These are phyloP conservation scores for Etheostoma nigrum DNA, from an alignment of 2,797 vertebrate genomes.

Conservation along the genomic window DNA sequence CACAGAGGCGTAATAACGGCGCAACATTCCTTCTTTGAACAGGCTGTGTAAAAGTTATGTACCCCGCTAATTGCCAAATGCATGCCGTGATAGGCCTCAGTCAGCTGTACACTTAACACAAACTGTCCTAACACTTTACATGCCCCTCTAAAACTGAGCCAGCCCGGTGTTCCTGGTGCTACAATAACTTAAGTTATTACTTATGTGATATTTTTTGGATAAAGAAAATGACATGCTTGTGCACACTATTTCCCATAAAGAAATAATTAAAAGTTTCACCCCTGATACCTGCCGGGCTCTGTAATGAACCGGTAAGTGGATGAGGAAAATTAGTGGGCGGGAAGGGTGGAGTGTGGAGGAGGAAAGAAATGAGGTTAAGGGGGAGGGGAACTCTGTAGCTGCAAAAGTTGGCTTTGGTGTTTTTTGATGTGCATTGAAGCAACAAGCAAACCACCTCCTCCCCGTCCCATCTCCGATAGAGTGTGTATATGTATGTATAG, in stretches of 20 bases:
- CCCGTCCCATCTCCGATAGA: slow-evolving; percentile 16
- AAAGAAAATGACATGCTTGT: not conserved
- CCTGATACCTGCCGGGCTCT: slow-evolving; percentile 22
- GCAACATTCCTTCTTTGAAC: too few species aligned
- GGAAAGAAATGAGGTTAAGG: slow-evolving; percentile 40
- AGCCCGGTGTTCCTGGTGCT: not conserved
- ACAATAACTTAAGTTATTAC: too few species aligned
- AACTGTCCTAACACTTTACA: not conserved
- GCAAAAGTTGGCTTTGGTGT: slow-evolving; percentile 43
- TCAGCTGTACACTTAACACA: not conserved
- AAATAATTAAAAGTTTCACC: slow-evolving; percentile 26
- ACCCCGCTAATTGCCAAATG: not conserved
- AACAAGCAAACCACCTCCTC: slow-evolving; percentile 45
- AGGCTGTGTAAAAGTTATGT: not conserved
- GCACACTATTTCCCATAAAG: slow-evolving; percentile 1
- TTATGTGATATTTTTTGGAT: slow-evolving; percentile 19
- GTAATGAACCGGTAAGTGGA: slow-evolving; percentile 38
- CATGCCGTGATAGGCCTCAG: not conserved
- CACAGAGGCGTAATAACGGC: too few species aligned
- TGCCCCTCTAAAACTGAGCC: not conserved
- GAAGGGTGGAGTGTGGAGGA: slow-evolving; percentile 21
- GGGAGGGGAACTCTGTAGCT: slow-evolving; percentile 38
- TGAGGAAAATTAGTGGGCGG: slow-evolving; percentile 34
- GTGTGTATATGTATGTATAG: not conserved
- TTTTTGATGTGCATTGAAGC: slow-evolving; percentile 50